phyloP scores from a whole-genome alignment of 2,888 invertebrate genomes.

The Steinernema scapterisci region DNA sequence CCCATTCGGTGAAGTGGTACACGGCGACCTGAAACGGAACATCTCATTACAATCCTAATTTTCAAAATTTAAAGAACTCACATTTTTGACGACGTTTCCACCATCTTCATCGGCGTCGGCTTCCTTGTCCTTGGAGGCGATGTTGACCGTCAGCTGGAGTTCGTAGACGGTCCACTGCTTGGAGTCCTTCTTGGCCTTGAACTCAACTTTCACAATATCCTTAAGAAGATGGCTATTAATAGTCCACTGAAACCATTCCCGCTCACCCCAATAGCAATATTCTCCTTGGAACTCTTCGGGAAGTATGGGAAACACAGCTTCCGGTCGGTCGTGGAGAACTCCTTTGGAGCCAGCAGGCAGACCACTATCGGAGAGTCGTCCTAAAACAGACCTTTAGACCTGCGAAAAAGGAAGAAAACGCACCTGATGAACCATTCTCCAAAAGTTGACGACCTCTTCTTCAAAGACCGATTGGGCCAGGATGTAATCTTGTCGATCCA shows the following conservation, averaged over 20 bases:
- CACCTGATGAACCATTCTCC: slow-evolving; percentile 17
- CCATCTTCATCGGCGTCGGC: slow-evolving; percentile 32
- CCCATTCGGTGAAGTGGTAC: slow-evolving; percentile 17
- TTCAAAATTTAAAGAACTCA: too few relatives aligned
- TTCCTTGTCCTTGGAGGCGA: background rate
- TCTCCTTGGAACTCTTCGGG: slow-evolving; percentile 1
- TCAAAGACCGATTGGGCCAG: slow-evolving; percentile 16
- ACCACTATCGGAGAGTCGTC: background rate
- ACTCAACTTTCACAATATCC: background rate
- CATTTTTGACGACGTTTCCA: background rate
- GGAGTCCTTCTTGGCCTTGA: background rate
- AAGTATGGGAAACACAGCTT: slow-evolving; percentile 16
- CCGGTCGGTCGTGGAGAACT: slow-evolving; percentile 13
- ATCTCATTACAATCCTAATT: too few relatives aligned
- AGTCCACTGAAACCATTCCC: too few relatives aligned
- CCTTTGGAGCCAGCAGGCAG: background rate
- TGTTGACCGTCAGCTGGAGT: slow-evolving; percentile 11
- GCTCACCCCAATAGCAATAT: background rate
- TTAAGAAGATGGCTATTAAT: background rate
- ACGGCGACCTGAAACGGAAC: background rate
- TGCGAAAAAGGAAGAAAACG: background rate
- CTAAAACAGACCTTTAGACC: background rate
- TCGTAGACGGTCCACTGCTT: slow-evolving; percentile 10
- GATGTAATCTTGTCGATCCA: slow-evolving; percentile 10
- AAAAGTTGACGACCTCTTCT: slow-evolving; percentile 25